Evolutionary conservation across 2,888 invertebrate species (phyloP).

Genomic region (Formica aserva): DNA sequence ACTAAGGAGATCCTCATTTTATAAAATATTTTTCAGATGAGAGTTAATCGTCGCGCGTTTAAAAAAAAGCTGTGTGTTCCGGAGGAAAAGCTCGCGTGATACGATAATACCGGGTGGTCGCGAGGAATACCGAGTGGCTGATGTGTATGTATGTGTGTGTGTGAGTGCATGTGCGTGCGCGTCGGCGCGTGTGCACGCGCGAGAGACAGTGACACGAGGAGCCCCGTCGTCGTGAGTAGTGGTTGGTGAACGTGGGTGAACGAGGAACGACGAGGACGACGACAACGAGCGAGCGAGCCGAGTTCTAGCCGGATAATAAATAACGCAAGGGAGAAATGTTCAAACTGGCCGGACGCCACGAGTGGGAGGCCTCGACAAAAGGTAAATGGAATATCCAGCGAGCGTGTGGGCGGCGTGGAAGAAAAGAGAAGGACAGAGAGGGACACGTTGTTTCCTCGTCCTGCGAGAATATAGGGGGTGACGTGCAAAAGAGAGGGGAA

Average conservation of each 20-base stretch:
- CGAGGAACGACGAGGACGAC: slow-evolving; percentile 29
- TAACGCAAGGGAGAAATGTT: slow-evolving; percentile 78
- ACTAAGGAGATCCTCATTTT: background rate
- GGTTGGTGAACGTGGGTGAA: slow-evolving; percentile 50
- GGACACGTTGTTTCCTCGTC: slow-evolving; percentile 1
- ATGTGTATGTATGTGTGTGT: background rate
- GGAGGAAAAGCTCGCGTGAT: slow-evolving; percentile 25
- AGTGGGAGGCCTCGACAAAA: slow-evolving; percentile 83
- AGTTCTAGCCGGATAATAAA: slow-evolving; percentile 54
- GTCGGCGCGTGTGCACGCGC: slow-evolving; percentile 24
- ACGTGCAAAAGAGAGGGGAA: background rate
- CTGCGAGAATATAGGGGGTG: slow-evolving; percentile 7
- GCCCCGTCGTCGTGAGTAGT: slow-evolving; percentile 20
- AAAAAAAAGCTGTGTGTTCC: slow-evolving; percentile 18
- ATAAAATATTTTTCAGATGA: slow-evolving; percentile 3
- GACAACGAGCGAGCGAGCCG: slow-evolving; percentile 30
- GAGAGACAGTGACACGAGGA: slow-evolving; percentile 37
- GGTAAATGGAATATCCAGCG: slow-evolving; percentile 75
- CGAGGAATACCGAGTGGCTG: background rate
- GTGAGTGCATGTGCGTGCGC: slow-evolving; percentile 36
- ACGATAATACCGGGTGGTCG: slow-evolving; percentile 6
- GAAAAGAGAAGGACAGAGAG: background rate
- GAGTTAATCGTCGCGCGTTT: slow-evolving; percentile 9
- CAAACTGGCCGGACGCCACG: slow-evolving; percentile 81
- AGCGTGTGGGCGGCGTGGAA: slow-evolving; percentile 5